These are phyloP conservation scores for Hirtodrosophila alboralis DNA, from an alignment of 2,888 invertebrate genomes.

Conservation along the genomic window DNA sequence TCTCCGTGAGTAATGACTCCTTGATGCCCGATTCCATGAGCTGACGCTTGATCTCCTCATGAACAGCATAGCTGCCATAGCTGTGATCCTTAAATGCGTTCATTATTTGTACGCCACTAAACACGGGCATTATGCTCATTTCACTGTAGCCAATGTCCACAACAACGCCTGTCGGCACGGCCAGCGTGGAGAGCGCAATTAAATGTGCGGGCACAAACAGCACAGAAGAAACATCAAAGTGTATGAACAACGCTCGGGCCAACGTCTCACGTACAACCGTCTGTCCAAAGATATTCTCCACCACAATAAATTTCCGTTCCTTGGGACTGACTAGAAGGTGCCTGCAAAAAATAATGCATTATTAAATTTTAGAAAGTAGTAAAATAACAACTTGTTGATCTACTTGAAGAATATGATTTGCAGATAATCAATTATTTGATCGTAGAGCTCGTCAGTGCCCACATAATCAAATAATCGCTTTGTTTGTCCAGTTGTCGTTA, in stretches of 20 bases:
- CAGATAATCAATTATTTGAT: slow-evolving; percentile 94
- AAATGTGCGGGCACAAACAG: slow-evolving; percentile 94
- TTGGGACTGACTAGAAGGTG: slow-evolving; percentile 96
- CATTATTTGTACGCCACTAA: slow-evolving; percentile 93
- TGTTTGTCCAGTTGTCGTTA: slow-evolving; percentile 86
- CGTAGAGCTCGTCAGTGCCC: slow-evolving; percentile 89
- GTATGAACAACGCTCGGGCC: slow-evolving; percentile 95
- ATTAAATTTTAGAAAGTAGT: neutral
- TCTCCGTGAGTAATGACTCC: slow-evolving; percentile 84
- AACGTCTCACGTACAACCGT: slow-evolving; percentile 93
- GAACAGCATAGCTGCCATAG: slow-evolving; percentile 90
- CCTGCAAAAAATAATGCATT: slow-evolving; percentile 84
- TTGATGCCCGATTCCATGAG: slow-evolving; percentile 85
- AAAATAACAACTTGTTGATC: slow-evolving; percentile 22
- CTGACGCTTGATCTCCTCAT: slow-evolving; percentile 86
- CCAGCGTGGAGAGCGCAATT: slow-evolving; percentile 92
- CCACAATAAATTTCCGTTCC: slow-evolving; percentile 94
- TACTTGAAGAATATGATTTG: slow-evolving; percentile 95
- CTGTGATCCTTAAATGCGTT: slow-evolving; percentile 93
- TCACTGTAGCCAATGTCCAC: slow-evolving; percentile 95
- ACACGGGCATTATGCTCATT: slow-evolving; percentile 92
- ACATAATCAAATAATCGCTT: slow-evolving; percentile 88
- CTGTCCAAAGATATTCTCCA: slow-evolving; percentile 94
- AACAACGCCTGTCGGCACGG: slow-evolving; percentile 92
- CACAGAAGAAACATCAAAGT: slow-evolving; percentile 94